Evolutionary conservation across 2,797 vertebrate species (phyloP), one percentile per base, ranked within the genome.

Genomic region (Clamator glandarius): DNA sequence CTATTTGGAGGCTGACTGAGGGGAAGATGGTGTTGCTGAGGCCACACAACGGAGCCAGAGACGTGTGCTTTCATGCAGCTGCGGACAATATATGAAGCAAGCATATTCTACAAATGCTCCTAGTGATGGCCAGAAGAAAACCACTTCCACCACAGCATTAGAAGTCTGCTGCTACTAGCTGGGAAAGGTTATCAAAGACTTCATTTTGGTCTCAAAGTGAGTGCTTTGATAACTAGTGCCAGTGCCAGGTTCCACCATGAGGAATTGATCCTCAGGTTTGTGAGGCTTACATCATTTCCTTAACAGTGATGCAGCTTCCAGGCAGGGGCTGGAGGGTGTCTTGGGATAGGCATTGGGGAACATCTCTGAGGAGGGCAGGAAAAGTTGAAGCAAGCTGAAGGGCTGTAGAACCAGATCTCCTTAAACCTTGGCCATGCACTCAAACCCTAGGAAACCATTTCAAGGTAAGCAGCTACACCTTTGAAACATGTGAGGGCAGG

Each of bases 51-150:
- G 7, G 24, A 67, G 31, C 36, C 54, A 68, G 70, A 73, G 61
- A 55, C 33, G 19, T 12, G 28, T 44, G 39, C 61, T 61, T 33
- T 64, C 11, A 0, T 26, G 63, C 31, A 42, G 55, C 50, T 66
- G 66, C 1, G 1, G 44, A 39, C 12, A 7, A 24, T 25, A 15
- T 0, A 6, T 7, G 4, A 52, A 79, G 39, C 18, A 39, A 36
- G 36, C 31, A n/a, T 11, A 19, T 81, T 84, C 66, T 89, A 31
- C 44, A 72, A 42, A n/a, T 33, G 35, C 33, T 72, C 6, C 42
- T 80, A 76, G 35, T 70, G 31, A 51, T 17, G 41, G 51, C 46
- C 42, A 28, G 63, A 74, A 84, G 52, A 55, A 81, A 67, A 67
- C 5, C 19, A 63, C 17, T 36, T 44, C 63, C 69, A 36, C 8